Percentiles rank a stretch among this genome's conserved stretches.
phyloP scores from a whole-genome alignment of 2,797 vertebrate species.

The Tolypeutes matacus region DNA sequence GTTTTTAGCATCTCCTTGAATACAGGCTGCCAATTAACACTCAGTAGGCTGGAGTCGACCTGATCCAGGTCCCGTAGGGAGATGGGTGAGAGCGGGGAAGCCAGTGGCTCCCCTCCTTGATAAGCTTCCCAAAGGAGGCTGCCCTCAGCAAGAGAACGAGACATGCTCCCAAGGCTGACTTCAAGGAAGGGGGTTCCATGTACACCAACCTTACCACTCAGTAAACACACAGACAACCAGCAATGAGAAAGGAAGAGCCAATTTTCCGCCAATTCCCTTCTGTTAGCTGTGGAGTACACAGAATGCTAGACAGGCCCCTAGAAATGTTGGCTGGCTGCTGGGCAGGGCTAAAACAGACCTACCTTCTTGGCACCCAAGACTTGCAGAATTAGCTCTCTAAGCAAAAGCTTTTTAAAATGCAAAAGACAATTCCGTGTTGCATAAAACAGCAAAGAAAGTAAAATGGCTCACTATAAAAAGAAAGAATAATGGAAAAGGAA shows the following conservation, averaged over 20 bases:
- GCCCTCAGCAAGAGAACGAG: neutral
- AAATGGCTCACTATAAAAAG: constrained; percentile 6
- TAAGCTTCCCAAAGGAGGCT: neutral
- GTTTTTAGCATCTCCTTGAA: neutral
- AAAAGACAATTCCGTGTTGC: neutral
- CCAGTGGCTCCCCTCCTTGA: neutral
- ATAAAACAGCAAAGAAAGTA: constrained; percentile 3
- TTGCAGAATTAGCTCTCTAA: neutral
- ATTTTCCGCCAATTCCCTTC: neutral
- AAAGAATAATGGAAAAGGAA: constrained; percentile 38
- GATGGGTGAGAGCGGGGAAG: neutral
- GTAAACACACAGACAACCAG: neutral
- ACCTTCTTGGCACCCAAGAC: neutral
- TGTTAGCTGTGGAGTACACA: neutral
- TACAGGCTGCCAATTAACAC: neutral
- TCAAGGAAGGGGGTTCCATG: too few relatives aligned
- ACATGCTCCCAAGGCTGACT: neutral
- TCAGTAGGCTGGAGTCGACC: rapidly evolving
- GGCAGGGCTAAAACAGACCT: neutral
- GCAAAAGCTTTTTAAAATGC: neutral
- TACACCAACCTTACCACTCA: neutral
- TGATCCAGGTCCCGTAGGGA: neutral
- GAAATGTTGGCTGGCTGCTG: neutral
- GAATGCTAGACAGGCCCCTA: neutral
- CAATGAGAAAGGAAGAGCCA: neutral